Evolutionary conservation across 2,888 invertebrate genomes (phyloP), one percentile per base, ranked within the genome.

Genomic region (Zaprionus bogoriensis): DNA sequence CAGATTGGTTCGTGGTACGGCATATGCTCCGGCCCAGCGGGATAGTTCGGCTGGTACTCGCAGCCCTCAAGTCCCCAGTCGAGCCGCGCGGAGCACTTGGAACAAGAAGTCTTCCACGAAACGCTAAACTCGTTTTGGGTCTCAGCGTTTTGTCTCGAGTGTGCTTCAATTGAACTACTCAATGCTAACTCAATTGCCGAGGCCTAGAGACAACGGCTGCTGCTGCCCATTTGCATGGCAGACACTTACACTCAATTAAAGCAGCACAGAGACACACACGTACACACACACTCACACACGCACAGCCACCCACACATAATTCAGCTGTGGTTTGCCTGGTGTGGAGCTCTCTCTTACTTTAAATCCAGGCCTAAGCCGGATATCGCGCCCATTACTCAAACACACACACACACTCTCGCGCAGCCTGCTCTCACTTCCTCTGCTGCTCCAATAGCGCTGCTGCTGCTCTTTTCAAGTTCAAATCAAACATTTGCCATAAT

Each of bases 401-500:
- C 53, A 47, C 42, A 51, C 47, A 23, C 28, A 23, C 22, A 44
- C 27, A 45, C 41, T 17, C 38, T 9, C 38, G 19, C 19, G 10
- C 19, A 7, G 20, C 7, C 38, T 20, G 10, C n/a, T 22, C 25
- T 2, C 27, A 3, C 12, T 4, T 14, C 17, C 20, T 28, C 20
- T 25, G 27, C 25, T 6, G 23, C 20, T 22, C 19, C 19, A 6
- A n/a, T 12, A 9, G 28, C 2, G 22, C 17, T 30, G 20, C 32
- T 58, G 27, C 47, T 57, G 41, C 20, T 48, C 32, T 71, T 86
- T 82, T 82, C 81, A 87, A 82, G 85, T 87, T 82, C 82, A 82
- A 84, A 71, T 67, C 80, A 80, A 80, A 80, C 86, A 80, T 80
- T 80, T 69, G 86, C 77, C 64, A 72, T 84, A 82, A 82, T 87